Evolutionary conservation across 2,888 invertebrate genomes (phyloP), one percentile per base, ranked within the genome.

Genomic region (Eupithecia exiguata): DNA sequence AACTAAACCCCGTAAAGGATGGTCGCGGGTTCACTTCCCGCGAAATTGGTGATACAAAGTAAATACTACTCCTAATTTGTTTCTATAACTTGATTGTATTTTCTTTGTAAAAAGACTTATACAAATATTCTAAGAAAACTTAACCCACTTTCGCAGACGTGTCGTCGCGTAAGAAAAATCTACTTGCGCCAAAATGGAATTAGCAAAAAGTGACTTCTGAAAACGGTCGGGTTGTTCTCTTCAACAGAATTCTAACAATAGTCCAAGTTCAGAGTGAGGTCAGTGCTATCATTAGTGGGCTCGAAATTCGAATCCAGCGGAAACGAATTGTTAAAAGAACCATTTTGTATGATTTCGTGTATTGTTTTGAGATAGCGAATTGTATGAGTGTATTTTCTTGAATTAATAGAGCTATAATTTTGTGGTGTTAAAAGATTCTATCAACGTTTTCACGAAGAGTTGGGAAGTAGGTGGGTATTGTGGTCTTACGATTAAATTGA

Each of bases 301-400:
- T 74, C 69, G 74, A 76, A 62, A 77, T 76, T 74, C 69, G 74
- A 76, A 62, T 78, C 82, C 85, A 86, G 86, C 86, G 88, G 88
- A 88, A 87, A 81, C 79, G 40, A 78, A 80, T 85, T 79, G 83
- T 87, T 85, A 84, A 79, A 80, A 83, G 78, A 79, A 83, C 81
- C 81, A 83, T 83, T 84, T 83, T 79, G 82, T 82, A 82, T 81
- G 82, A 83, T 84, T 85, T 71, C 68, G 65, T 75, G 77, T 76
- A 79, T 79, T 77, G 75, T 78, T 68, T 66, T 18, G 30, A 73
- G 77, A 75, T 76, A 77, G 66, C 69, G 70, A 72, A 70, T 75
- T 71, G 67, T 76, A 69, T 67, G 72, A 73, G 73, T 73, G 58
- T 75, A 70, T 70, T 58, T 68, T 70, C 70, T 35, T 69, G 65